Evolutionary conservation across 2,113 vertebrate genomes (phyloP), one percentile per base, ranked within the genome.

Genomic region (Corapipo altera): DNA sequence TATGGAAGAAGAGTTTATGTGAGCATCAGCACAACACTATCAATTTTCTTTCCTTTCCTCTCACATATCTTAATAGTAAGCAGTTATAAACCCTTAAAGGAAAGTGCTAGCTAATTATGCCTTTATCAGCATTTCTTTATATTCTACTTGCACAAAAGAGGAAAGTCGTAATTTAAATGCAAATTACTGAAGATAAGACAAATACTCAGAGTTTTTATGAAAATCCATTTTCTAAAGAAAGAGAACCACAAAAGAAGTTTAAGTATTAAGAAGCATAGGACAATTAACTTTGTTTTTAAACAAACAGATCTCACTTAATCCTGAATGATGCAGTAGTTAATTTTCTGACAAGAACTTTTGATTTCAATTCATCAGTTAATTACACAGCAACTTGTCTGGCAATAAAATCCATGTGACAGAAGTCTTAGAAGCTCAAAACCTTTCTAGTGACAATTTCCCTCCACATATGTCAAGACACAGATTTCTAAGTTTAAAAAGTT

Each of bases 111-210:
- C 39, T 96, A 95, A 96, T 97, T 96, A 95, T 48, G 59, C 44
- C 90, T 97, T 86, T 91, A 96, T 95, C 83, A 85, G 70, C 49
- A 81, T 59, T 85, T 87, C 96, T 96, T 96, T 86, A 94, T 93
- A 96, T 66, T 72, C 49, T 79, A 55, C 70, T 93, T 84, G 62
- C 39, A 84, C 43, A 65, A 92, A 95, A 93, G 55, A 94, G 17
- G 3, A 33, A 97, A 97, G 51, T 81, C 92, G 85, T 90, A 85
- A 75, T 57, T 97, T 95, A 94, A 81, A 67, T 81, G 64, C n/a
- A 94, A 92, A 94, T 94, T 85, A 93, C 67, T 91, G 78, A 92
- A 90, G 82, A 96, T 80, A 87, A 91, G 58, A 16, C 70, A 95
- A 91, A 91, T 76, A 76, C 15, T 85, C 73, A 71, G 64, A 74